A percentile compares a stretch with the other conserved stretches of the same genome.
These are phyloP conservation scores for Tretioscincus oriximinensis DNA, from an alignment of 2,113 vertebrate genomes.

Conservation along the genomic window DNA sequence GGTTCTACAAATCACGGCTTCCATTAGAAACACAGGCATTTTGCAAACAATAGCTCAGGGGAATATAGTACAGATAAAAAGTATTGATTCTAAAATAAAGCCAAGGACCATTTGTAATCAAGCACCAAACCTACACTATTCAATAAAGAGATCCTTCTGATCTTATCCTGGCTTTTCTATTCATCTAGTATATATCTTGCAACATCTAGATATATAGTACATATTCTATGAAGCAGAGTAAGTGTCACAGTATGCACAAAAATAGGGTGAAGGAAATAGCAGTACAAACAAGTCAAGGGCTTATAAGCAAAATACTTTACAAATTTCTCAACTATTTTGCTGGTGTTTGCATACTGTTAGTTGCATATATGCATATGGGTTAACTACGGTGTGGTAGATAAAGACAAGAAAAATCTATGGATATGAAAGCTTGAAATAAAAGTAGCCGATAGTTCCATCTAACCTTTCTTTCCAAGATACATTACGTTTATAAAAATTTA, in stretches of 20 bases:
- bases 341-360: too few species aligned
- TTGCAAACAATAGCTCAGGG: background rate
- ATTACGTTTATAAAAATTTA: too few species aligned
- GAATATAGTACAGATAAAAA: background rate
- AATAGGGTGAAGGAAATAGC: background rate
- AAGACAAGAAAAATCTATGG: too few species aligned
- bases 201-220: background rate
- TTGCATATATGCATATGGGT: too few species aligned
- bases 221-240: background rate
- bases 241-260: background rate
- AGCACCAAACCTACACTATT: too few species aligned
- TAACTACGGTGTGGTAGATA: too few species aligned
- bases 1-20: constrained; percentile 33
- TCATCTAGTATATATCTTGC: background rate
- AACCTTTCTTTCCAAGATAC: too few species aligned
- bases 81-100: background rate
- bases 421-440: too few species aligned
- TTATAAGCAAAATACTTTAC: too few species aligned
- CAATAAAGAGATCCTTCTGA: background rate
- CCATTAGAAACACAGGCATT: constrained; percentile 4
- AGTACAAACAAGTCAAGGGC: background rate
- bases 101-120: background rate
- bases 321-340: too few species aligned
- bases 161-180: background rate
- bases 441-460: too few species aligned